phyloP scores from a whole-genome alignment of 2,797 vertebrate species.

The Hephaestus fuliginosus region DNA sequence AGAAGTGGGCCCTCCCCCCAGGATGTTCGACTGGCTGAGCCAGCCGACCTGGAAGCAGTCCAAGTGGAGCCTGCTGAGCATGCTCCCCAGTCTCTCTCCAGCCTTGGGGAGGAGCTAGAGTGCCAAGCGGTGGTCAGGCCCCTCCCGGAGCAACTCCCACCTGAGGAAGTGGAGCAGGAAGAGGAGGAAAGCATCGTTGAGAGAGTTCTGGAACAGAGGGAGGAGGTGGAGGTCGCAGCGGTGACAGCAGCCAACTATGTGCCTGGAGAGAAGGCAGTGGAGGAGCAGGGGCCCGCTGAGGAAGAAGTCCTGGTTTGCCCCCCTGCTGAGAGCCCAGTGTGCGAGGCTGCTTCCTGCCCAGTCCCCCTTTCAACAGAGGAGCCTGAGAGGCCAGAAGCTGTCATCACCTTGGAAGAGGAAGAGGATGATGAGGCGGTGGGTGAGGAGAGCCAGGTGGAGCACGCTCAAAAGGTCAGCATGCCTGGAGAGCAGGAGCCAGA shows the following conservation, averaged over 20 bases:
- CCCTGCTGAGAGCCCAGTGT: slow-evolving; percentile 72
- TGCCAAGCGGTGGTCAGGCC: slow-evolving; percentile 81
- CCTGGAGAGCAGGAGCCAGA: slow-evolving; percentile 71
- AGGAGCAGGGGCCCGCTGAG: slow-evolving; percentile 61
- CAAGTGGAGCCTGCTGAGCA: slow-evolving; percentile 89
- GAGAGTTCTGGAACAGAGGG: slow-evolving; percentile 64
- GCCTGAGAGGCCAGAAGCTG: slow-evolving; percentile 70
- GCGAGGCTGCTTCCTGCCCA: slow-evolving; percentile 74
- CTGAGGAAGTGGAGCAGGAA: slow-evolving; percentile 70
- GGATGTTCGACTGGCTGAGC: slow-evolving; percentile 87
- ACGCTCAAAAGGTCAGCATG: slow-evolving; percentile 69
- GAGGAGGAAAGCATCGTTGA: slow-evolving; percentile 59
- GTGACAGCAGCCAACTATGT: slow-evolving; percentile 71
- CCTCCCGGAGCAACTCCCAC: slow-evolving; percentile 73
- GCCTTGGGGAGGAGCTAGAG: slow-evolving; percentile 80
- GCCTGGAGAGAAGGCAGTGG: slow-evolving; percentile 67
- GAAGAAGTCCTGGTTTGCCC: slow-evolving; percentile 79
- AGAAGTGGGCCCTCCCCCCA: slow-evolving; percentile 85
- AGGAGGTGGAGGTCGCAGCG: slow-evolving; percentile 63
- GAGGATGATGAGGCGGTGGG: slow-evolving; percentile 68
- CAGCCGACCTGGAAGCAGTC: slow-evolving; percentile 90
- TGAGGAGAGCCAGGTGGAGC: slow-evolving; percentile 70
- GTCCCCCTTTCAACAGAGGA: slow-evolving; percentile 72
- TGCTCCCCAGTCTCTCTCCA: slow-evolving; percentile 87
- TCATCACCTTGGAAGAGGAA: slow-evolving; percentile 80